phyloP scores from a whole-genome alignment of 2,888 invertebrate species.

The Agrotis puta region DNA sequence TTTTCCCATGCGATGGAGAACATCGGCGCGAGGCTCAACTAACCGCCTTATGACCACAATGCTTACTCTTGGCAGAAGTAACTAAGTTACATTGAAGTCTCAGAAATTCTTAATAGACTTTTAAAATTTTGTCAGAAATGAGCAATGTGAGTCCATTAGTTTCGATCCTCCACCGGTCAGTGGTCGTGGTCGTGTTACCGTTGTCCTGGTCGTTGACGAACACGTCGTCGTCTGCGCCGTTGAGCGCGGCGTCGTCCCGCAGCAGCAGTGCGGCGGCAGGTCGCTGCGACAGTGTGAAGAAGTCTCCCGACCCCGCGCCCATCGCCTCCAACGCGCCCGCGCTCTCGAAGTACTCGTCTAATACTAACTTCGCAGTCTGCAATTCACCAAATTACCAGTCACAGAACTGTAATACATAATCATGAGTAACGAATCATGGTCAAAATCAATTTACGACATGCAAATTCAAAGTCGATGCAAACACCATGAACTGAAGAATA shows the following conservation, averaged over 20 bases:
- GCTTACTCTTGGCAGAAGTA: constrained; percentile 20
- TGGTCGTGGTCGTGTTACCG: constrained; percentile 25
- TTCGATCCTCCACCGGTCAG: not conserved
- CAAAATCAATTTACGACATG: not conserved
- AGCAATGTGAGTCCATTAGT: constrained; percentile 8
- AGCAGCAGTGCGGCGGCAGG: constrained; percentile 88
- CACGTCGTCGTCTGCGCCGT: constrained; percentile 87
- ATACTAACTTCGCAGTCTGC: constrained; percentile 96
- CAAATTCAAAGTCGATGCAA: not conserved
- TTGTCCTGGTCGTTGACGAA: constrained; percentile 71
- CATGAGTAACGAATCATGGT: not conserved
- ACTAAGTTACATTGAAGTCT: not conserved
- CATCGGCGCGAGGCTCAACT: constrained; percentile 4
- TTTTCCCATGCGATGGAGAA: constrained; percentile 38
- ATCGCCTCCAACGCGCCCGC: constrained; percentile 87
- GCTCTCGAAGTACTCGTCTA: constrained; percentile 95
- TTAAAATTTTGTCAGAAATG: constrained; percentile 23
- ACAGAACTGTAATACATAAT: not conserved
- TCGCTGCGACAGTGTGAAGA: constrained; percentile 90
- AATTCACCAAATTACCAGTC: constrained; percentile 35
- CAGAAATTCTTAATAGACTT: not conserved
- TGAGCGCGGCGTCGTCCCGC: constrained; percentile 85
- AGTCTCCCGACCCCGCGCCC: constrained; percentile 89
- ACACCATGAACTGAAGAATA: not conserved
- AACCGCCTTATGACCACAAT: constrained; percentile 9